Base-by-base conservation (phyloP, 2,113 vertebrate genomes). In the Aphelocoma coerulescens region DNA sequence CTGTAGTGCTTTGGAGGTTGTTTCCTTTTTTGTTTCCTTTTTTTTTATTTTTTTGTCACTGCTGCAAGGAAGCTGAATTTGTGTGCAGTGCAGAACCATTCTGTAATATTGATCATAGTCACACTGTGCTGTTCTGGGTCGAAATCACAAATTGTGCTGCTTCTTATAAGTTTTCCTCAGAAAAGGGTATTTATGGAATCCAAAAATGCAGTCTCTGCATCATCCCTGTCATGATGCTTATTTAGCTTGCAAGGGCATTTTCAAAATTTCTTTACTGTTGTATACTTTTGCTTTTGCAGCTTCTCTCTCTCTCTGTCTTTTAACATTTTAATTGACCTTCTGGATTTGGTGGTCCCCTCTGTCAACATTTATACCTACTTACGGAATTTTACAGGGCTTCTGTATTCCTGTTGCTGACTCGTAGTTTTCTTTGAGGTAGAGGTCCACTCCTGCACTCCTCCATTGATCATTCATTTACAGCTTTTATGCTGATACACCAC, bases 111-210 rank as follows among this genome's bases (percentile, higher is more conserved):
- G 91, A 73, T 79, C 2, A 6, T 77, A 88, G 85, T 89, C 77
- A 85, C 77, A 58, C 54, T 69, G 37, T 82, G 75, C 78, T 94
- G 49, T 74, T 85, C 23, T 73, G 55, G 51, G 82, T 76, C 9
- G 3, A 85, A 90, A 83, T 94, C 75, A 86, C 46, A 85, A 85
- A 73, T 63, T 92, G n/a, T 74, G 63, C 90, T 94, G 63, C 63
- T 32, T 85, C 54, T 91, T 79, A 23, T 1, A 83, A 75, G 26
- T 73, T 95, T 37, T 93, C 22, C 35, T 89, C n/a, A 69, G 71
- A 83, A 88, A 88, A 88, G 63, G 16, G 15, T 93, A 90, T 93
- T 96, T 94, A 88, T 90, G 88, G 88, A 94, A 90, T 69, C 62
- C 3, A 90, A 79, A 95, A 90, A 61, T 91, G 85, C 92, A 83